Percentiles rank a stretch among this genome's conserved stretches.
Conservation (phyloP, 2,797 vertebrate genomes). For the Aselliscus stoliczkanus region DNA sequence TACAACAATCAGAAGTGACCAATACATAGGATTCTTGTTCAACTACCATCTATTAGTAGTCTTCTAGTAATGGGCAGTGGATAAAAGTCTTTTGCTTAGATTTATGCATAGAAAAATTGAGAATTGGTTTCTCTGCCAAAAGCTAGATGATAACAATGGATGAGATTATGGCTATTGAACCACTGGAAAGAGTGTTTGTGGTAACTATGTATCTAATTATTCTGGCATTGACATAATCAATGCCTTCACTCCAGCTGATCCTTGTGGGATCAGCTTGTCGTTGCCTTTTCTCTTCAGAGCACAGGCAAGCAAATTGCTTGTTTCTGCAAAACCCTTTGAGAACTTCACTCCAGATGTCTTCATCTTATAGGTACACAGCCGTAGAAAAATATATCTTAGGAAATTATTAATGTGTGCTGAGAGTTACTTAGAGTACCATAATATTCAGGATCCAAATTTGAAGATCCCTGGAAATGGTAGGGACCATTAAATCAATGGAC, state of each 20-base stretch:
- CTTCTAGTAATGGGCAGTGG: not conserved
- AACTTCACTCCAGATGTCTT: not conserved
- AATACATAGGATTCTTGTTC: not conserved
- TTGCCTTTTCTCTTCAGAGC: constrained; percentile 47
- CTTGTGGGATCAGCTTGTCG: constrained; percentile 15
- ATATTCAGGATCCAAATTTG: not conserved
- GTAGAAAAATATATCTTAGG: not conserved
- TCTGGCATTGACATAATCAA: constrained; percentile 37
- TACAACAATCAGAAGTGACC: not conserved
- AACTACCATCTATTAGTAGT: not conserved
- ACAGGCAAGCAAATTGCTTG: not conserved
- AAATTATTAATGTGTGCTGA: not conserved
- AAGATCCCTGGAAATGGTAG: not conserved
- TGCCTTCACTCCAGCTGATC: constrained; percentile 31
- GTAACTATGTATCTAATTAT: constrained; percentile 37
- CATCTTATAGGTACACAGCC: not conserved
- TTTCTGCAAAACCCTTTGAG: constrained; percentile 5
- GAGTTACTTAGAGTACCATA: not conserved
- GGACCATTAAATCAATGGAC: not conserved
- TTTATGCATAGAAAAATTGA: not conserved
- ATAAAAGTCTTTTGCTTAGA: not conserved
- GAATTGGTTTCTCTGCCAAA: not conserved
- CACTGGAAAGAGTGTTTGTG: constrained; percentile 30
- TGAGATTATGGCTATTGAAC: constrained; percentile 35
- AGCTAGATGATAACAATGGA: not conserved